Base-by-base conservation (phyloP, 2,888 invertebrate genomes). In the Euplexia lucipara region DNA sequence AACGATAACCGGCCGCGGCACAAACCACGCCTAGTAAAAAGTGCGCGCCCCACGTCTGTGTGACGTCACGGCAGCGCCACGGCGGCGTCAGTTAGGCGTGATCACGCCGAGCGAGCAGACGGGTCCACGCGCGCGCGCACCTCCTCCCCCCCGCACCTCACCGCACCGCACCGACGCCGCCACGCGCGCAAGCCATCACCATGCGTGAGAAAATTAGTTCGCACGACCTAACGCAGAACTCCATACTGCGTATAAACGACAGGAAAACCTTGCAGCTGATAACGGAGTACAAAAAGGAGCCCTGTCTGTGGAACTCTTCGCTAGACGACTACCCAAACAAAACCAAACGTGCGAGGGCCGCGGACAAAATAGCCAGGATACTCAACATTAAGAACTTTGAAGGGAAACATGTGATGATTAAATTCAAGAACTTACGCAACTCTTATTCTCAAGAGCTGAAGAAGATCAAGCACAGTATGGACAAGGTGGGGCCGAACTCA, bases 391-490 rank as follows among this genome's bases (percentile, higher is more conserved):
- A 83, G 0, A 79, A 88, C 53, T 92, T 93, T 63, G 84, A 81
- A 9, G 70, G 82, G 0, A 72, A 75, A n/a, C 90, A 91, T 58
- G 91, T 91, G 0, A 64, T 86, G 22, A 84, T 86, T 39, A 93
- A 93, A 79, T 89, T 92, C 42, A 92, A 90, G 75, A 93, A 91
- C 48, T 47, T 92, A 3, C 75, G 92, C 39, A 90, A 89, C 62
- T 89, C 90, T 0, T 93, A 91, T 59, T 86, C 86, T 35, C 92
- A 92, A 76, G 91, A 92, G 77, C 37, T 90, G 69, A 90, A 86
- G 80, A 93, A 92, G 81, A 86, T 92, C 1, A 78, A 80, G 9
- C 59, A 78, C 5, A 85, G 83, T 12, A 12, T 49, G 42, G 67
- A 52, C 14, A 34, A 49, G 58, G 74, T 9, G 57, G 70, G 39